Percentiles rank a stretch among this genome's conserved stretches.
Evolutionary conservation across 1,140 invertebrate genomes (phyloP).

Genomic region (Drosophila setifemur): DNA sequence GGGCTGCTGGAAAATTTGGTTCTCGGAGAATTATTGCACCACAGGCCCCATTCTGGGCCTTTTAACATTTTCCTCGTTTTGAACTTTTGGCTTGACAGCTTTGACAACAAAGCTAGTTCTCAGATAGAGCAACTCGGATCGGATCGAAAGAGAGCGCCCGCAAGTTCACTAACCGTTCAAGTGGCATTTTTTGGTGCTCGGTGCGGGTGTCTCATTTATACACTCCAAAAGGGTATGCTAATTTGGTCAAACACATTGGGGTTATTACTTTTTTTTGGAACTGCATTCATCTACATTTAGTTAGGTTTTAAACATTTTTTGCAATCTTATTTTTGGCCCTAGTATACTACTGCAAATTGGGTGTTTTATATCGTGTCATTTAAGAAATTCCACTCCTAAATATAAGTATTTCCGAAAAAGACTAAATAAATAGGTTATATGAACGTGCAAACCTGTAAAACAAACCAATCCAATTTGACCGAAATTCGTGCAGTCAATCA

Average conservation of each 20-base stretch:
- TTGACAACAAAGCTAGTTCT: constrained; percentile 41
- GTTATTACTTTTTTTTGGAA: no score
- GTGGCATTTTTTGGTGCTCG: constrained; percentile 34
- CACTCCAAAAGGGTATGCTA: neutral
- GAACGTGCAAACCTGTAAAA: neutral
- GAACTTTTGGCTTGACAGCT: constrained; percentile 70
- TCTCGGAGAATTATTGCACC: constrained; percentile 66
- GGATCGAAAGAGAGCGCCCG: constrained; percentile 38
- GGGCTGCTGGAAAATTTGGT: constrained; percentile 49
- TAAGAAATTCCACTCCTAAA: no score
- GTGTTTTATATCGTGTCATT: no score
- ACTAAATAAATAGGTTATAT: no score
- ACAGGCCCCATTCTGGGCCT: constrained; percentile 55
- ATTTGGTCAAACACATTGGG: no score
- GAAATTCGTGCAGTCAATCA: constrained; percentile 7
- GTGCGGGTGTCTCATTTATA: constrained; percentile 46
- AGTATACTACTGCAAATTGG: no score
- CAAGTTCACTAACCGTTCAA: constrained; percentile 68
- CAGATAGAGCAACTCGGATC: neutral
- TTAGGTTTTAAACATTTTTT: no score
- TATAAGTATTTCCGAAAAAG: no score
- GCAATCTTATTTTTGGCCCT: no score
- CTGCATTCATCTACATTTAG: no score
- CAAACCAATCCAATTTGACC: constrained; percentile 15
- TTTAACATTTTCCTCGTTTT: constrained; percentile 51